A percentile compares a stretch with the other conserved stretches of the same genome.
These are phyloP conservation scores for Syngnathus typhle DNA, from an alignment of 2,113 vertebrate genomes.

Conservation along the genomic window DNA sequence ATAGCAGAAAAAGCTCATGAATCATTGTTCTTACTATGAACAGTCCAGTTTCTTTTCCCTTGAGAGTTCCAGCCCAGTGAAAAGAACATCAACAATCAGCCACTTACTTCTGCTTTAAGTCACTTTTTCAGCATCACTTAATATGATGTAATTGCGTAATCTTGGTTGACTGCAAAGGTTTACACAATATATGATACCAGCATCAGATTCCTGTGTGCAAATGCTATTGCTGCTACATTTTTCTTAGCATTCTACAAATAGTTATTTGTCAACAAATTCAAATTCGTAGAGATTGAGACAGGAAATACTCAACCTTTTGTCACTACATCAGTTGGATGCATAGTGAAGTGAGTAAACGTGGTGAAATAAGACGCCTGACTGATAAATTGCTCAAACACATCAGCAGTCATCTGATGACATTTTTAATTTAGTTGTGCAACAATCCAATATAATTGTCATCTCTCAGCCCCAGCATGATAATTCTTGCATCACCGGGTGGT, in stretches of 20 bases:
- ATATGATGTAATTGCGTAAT: background rate
- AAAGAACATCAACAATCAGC: background rate
- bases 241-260: background rate
- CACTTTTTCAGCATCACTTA: background rate
- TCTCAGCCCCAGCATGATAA: too few species aligned
- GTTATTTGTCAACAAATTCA: background rate
- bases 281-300: background rate
- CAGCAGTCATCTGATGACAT: too few species aligned
- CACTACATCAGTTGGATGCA: too few species aligned
- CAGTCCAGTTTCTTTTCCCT: background rate
- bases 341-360: too few species aligned
- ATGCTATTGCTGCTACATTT: background rate
- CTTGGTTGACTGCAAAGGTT: background rate
- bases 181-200: background rate
- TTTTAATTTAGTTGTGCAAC: too few species aligned
- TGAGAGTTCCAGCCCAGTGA: background rate
- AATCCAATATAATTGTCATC: too few species aligned
- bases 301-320: background rate
- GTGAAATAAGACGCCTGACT: too few species aligned
- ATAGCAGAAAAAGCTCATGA: constrained; percentile 14
- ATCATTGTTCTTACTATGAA: constrained; percentile 3
- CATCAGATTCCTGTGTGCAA: background rate
- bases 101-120: background rate
- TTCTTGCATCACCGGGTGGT: too few species aligned
- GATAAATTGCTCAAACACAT: too few species aligned